Conservation (phyloP, 2,888 invertebrate genomes). For the Lasioglossum zephyrum region DNA sequence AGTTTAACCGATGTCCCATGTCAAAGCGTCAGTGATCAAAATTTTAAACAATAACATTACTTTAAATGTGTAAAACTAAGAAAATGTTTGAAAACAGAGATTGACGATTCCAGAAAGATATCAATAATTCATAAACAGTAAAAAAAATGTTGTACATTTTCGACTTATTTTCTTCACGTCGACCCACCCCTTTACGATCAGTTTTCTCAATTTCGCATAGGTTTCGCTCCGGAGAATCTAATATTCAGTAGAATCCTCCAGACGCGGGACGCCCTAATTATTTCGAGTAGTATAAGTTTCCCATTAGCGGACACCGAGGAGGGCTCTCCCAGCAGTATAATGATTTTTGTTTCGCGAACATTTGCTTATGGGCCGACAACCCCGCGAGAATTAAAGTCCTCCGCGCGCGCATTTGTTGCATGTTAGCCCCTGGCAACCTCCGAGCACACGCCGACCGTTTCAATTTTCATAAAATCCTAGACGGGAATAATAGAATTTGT, state of each 20-base stretch:
- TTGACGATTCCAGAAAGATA: too few relatives aligned
- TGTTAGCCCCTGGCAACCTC: too few relatives aligned
- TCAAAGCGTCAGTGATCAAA: too few relatives aligned
- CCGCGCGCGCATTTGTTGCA: not conserved
- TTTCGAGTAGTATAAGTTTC: conserved; percentile 3
- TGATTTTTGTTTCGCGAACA: conserved; percentile 15
- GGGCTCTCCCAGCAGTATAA: not conserved
- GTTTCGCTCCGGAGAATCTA: not conserved
- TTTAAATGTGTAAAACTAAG: too few relatives aligned
- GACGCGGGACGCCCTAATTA: conserved; percentile 1
- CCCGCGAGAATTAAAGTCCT: conserved; percentile 11
- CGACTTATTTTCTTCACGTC: too few relatives aligned
- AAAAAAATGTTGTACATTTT: too few relatives aligned
- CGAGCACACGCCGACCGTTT: not conserved
- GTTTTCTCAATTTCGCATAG: not conserved
- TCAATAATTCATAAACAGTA: too few relatives aligned
- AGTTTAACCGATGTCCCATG: too few relatives aligned
- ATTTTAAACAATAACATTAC: too few relatives aligned
- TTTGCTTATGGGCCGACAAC: not conserved
- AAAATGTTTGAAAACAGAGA: too few relatives aligned
- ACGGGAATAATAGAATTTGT: not conserved
- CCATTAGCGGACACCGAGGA: conserved; percentile 13
- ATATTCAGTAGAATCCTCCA: not conserved
- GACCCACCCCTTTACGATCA: not conserved
- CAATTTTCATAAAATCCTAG: not conserved